Base-by-base conservation (phyloP, 2,888 invertebrate species). In the Rhagonycha fulva region DNA sequence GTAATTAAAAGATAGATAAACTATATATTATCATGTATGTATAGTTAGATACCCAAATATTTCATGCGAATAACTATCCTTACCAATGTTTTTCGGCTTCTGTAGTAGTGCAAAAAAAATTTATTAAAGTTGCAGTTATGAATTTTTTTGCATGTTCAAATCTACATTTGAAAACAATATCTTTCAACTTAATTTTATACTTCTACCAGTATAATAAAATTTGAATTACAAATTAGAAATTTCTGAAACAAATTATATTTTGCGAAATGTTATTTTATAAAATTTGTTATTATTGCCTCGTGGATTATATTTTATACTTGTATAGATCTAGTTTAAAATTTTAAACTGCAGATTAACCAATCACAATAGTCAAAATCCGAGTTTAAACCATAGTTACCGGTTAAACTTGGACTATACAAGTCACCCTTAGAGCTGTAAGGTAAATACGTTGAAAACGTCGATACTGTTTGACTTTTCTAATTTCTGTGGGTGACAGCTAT, bases 401-500 rank as follows among this genome's bases (percentile, higher is more conserved):
- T n/a, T n/a, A n/a, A n/a, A n/a, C n/a, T n/a, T n/a, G n/a, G n/a
- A n/a, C n/a, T n/a, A n/a, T n/a, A n/a, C n/a, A n/a, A n/a, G n/a
- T n/a, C n/a, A n/a, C n/a, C n/a, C n/a, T 66, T 66, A 26, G 12
- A 66, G 26, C 24, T n/a, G 63, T 3, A 24, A 75, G 32, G 67
- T 32, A 68, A 68, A 75, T 68, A 75, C 30, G 75, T 74, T 74
- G 74, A 74, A 75, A 60, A 69, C 71, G 68, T 72, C 74, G 72
- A 77, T 77, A 71, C 75, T 70, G 70, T 67, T 47, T 28, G 74
- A 72, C 74, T 77, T 77, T 74, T 69, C 71, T 71, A 71, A 71
- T 76, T 74, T 68, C 77, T 77, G 77, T 28, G 70, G 70, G 61
- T 75, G 77, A 77, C 77, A 77, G 77, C 71, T 70, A 63, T 62